Base-by-base conservation (phyloP, 2,888 invertebrate genomes). In the Ormia ochracea region DNA sequence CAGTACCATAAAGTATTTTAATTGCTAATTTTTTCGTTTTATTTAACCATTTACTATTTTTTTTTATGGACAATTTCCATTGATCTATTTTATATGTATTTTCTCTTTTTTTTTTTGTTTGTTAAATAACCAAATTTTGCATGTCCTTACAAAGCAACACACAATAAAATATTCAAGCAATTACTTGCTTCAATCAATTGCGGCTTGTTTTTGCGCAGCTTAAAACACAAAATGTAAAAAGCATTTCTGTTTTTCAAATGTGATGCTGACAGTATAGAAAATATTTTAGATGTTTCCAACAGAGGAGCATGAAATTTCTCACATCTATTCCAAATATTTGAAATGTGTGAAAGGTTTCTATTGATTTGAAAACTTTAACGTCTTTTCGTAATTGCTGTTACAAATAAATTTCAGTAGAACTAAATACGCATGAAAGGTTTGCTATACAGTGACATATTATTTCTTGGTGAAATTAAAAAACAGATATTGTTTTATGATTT, bases 21-120 rank as follows among this genome's bases (percentile, higher is more conserved):
- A 69, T 77, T 77, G 68, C 56, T 63, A 63, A 73, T 66, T 68
- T 77, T 56, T 70, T 38, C 48, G 23, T 73, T 58, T 73, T 78
- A 48, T 72, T 66, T 56, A 43, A 33, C 41, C 28, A 69, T 63
- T 63, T 36, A 50, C 23, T 72, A 41, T 68, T 54, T 58, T 66
- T 63, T 63, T 79, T 58, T 38, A 5, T 63, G n/a, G 12, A 33
- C 10, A 33, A 56, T 54, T 54, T 50, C 28, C 28, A 28, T 50
- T 26, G n/a, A 41, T 41, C n/a, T 52, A 23, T 17, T 38, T 50
- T 14, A 23, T 23, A 31, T 50, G 9, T 26, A 28, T 63, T 23
- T n/a, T 54, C 59, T 56, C 23, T 33, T 26, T 36, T 63, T 23
- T n/a, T 54, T 65, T 56, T 31, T 33, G 21, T 59, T 31, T 7